Base-by-base conservation (phyloP, 2,113 vertebrate genomes). In the Corvus cornix region DNA sequence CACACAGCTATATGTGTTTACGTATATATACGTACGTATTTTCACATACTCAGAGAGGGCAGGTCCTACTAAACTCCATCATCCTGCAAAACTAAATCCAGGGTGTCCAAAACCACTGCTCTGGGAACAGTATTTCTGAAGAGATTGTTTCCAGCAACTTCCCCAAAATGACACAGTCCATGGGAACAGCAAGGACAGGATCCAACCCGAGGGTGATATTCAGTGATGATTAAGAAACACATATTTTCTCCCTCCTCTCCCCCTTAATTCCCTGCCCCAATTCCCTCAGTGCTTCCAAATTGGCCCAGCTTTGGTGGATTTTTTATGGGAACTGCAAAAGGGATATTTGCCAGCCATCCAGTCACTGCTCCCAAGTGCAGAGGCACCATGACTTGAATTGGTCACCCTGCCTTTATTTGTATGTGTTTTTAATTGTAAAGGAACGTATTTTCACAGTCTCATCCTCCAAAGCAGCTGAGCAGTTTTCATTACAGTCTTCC, bases 11-110 rank as follows among this genome's bases (percentile, higher is more conserved):
- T 11, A 37, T 37, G 37, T 37, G 37, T 37, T 37, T 37, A 37
- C 37, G 37, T 37, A 37, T 37, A 28, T 1, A 14, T 2, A 31
- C 2, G 10, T 0, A 9, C 0, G 0, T 14, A 43, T 76, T 84
- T 68, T 59, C 49, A 35, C 11, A 51, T 1, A 26, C 16, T 58
- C 8, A 30, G 2, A 51, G 12, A 72, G 26, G 21, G n/a, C 30
- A 58, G 9, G 35, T 41, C 62, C 62, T 41, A n/a, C 46, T 16
- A 11, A 85, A 55, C 11, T 28, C 22, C 49, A 33, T 13, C 30
- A 69, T 46, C 20, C 48, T n/a, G 19, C 20, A 81, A 63, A 95
- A 81, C 14, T 11, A 55, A 19, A 68, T 16, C 21, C 59, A 81
- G 28, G 7, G 17, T n/a, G 49, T 37, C 22, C 24, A 63, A 64